Percentiles rank a stretch among this genome's conserved stretches.
phyloP scores from a whole-genome alignment of 2,113 vertebrate species.

The Alces alces region DNA sequence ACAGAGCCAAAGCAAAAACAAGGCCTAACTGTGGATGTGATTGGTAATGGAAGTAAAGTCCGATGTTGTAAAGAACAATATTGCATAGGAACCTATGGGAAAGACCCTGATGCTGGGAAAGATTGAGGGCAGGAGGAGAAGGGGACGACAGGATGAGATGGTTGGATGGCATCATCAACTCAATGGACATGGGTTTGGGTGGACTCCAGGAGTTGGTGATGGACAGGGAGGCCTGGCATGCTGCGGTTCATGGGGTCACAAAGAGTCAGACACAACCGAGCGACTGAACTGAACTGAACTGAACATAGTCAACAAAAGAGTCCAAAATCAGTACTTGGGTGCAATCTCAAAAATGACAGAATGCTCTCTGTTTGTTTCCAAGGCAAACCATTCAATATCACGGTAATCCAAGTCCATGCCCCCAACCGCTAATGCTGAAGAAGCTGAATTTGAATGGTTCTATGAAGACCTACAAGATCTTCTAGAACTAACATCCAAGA shows the following conservation, averaged over 20 bases:
- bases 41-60: not conserved
- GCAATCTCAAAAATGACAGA: not conserved
- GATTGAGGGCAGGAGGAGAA: no score
- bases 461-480: not conserved
- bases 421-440: not conserved
- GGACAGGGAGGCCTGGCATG: no score
- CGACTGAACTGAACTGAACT: no score
- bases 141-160: no score
- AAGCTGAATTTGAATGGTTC: not conserved
- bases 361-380: not conserved
- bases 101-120: no score
- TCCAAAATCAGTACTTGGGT: not conserved
- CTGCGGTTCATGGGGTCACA: no score
- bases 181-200: no score
- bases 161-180: no score
- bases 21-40: not conserved
- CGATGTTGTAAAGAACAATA: not conserved
- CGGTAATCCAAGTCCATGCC: not conserved
- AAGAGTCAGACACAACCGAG: no score
- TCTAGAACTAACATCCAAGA: not conserved
- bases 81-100: not conserved
- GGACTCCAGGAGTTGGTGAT: no score
- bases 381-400: not conserved
- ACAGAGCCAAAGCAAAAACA: not conserved
- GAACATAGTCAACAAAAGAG: not conserved